Percentiles rank a stretch among this genome's conserved stretches.
Conservation (phyloP, 1,140 invertebrate genomes). For the Trichogramma pretiosum region DNA sequence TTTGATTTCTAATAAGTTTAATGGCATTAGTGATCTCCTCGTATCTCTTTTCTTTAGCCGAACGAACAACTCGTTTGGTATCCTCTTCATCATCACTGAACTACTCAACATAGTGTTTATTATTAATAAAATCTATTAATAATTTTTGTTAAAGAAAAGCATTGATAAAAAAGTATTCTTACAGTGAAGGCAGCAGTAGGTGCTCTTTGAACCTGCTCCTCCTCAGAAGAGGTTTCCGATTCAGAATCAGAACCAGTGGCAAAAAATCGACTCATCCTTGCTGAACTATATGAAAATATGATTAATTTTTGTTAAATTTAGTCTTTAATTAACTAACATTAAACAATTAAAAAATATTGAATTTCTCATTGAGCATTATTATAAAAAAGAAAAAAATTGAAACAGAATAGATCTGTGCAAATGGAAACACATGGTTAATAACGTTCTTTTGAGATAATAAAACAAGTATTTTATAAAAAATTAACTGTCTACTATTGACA, state of each 20-base stretch:
- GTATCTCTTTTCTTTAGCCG: constrained; percentile 97
- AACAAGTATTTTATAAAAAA: too few species aligned
- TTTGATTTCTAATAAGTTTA: constrained; percentile 86
- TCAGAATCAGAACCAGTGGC: constrained; percentile 81
- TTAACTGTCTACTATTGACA: too few species aligned
- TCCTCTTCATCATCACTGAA: constrained; percentile 97
- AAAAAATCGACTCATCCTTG: constrained; percentile 83
- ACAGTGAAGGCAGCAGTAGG: constrained; percentile 61
- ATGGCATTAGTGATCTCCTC: constrained; percentile 90
- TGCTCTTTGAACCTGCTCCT: constrained; percentile 61
- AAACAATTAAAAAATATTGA: too few species aligned
- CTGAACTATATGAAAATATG: too few species aligned
- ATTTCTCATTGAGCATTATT: too few species aligned
- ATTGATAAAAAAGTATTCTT: constrained; percentile 26
- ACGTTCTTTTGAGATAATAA: too few species aligned
- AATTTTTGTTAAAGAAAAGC: constrained; percentile 2
- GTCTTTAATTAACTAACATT: too few species aligned
- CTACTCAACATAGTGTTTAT: constrained; percentile 54
- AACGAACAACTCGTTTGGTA: constrained; percentile 89
- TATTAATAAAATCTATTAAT: constrained; percentile 3
- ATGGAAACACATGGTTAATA: too few species aligned
- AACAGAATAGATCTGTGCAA: too few species aligned
- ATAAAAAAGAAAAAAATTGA: too few species aligned
- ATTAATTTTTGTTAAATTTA: too few species aligned
- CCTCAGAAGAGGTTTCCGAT: constrained; percentile 75